Evolutionary conservation across 1,140 invertebrate species (phyloP), one percentile per base, ranked within the genome.

Genomic region (Hyles euphorbiae): DNA sequence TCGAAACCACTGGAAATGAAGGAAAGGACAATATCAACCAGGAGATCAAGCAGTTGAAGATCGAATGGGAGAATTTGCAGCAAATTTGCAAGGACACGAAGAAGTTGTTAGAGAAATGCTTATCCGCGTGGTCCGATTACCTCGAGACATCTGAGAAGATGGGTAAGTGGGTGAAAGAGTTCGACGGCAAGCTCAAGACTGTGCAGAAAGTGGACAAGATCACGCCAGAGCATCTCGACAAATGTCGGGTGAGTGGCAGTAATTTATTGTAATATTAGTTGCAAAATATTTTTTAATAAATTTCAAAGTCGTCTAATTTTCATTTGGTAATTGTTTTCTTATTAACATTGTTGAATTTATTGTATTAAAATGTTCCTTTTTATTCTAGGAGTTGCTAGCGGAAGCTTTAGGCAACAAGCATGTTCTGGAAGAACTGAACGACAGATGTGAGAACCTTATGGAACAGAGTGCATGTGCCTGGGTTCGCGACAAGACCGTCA

Each of bases 91-190:
- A 94, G 51, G 95, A 98, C 70, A 94, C 94, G 0, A 93, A 94
- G 68, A 93, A 93, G 61, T 91, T 93, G 54, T 82, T 98, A 8
- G 93, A 94, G 12, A 93, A 94, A 76, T 98, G 96, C 72, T 90
- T 97, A n/a, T 89, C 93, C 2, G 93, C 93, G 1, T 98, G 97
- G 97, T 93, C 94, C 8, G 94, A 97, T 63, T 98, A 96, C 81
- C 92, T 94, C 53, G 91, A 93, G 50, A 94, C 94, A 36, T 94
- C 93, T 60, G 93, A 94, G 32, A 93, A 92, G 55, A 93, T 96
- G 88, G 94, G 94, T 60, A 90, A 92, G 9, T 97, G 95, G 95
- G 91, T 97, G 43, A 92, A 94, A 50, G 91, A 93, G 51, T 94
- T 95, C 67, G 91, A 93, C 73, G 90, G 90, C 59, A 93, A 92